These are phyloP conservation scores for Myripristis murdjan DNA, from an alignment of 2,797 vertebrate species.

Conservation along the genomic window DNA sequence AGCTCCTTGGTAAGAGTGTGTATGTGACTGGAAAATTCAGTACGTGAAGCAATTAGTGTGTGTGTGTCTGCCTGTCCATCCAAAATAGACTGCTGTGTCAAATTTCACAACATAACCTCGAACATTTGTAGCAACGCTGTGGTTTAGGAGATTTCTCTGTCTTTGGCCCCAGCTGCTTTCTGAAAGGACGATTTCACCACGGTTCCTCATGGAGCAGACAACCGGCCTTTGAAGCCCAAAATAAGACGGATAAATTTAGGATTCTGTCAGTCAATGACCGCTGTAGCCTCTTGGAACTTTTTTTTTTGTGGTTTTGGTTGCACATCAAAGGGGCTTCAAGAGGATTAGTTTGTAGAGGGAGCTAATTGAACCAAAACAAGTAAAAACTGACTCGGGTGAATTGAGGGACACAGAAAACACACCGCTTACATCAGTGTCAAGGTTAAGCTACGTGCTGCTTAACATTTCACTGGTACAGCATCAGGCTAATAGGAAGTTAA, in stretches of 20 bases:
- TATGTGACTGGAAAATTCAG: too few relatives aligned
- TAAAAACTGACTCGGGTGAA: conserved; percentile 2
- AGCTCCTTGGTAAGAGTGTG: too few relatives aligned
- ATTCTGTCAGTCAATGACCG: conserved; percentile 44
- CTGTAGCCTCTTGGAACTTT: conserved; percentile 8
- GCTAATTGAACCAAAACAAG: conserved; percentile 19
- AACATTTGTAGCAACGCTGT: not conserved
- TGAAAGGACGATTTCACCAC: conserved; percentile 1
- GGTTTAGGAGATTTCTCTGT: not conserved
- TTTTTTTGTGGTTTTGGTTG: conserved; percentile 16
- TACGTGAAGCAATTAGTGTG: too few relatives aligned
- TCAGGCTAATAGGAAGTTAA: too few relatives aligned
- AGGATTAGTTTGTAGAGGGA: conserved; percentile 37
- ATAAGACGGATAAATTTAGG: conserved; percentile 23
- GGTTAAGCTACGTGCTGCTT: not conserved
- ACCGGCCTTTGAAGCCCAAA: conserved; percentile 36
- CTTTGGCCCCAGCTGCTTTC: not conserved
- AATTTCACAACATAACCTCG: not conserved
- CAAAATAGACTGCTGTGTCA: not conserved
- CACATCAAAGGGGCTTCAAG: conserved; percentile 37
- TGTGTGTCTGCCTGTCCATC: too few relatives aligned
- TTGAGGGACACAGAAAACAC: not conserved
- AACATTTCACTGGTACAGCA: not conserved
- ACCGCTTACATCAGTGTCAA: not conserved
- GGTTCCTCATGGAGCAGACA: not conserved